Evolutionary conservation across 2,797 vertebrate species (phyloP).

Genomic region (Antrozous pallidus): DNA sequence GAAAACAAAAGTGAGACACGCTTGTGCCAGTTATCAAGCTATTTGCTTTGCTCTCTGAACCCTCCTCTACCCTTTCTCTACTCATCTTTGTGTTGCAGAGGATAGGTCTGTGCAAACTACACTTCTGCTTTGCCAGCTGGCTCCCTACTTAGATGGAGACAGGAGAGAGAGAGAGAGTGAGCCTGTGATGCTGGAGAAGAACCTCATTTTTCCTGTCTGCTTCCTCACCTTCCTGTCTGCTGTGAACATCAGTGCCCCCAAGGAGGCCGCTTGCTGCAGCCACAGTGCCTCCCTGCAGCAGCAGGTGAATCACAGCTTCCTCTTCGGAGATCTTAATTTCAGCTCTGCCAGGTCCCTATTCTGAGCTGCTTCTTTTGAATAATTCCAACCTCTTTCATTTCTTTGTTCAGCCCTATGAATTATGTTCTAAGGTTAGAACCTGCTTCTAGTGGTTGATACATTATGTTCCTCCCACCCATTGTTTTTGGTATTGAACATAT

Average conservation of each 20-base stretch:
- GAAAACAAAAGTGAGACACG: neutral
- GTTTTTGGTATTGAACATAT: neutral
- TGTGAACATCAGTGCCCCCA: neutral
- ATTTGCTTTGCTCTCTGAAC: neutral
- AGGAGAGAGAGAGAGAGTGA: neutral
- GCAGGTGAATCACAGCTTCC: neutral
- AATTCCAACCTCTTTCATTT: neutral
- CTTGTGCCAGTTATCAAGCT: neutral
- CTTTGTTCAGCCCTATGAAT: neutral
- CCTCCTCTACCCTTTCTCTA: neutral
- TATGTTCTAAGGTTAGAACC: neutral
- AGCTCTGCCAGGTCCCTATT: neutral
- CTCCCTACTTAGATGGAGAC: neutral
- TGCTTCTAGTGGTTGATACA: neutral
- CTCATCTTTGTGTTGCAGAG: neutral
- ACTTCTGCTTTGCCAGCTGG: neutral
- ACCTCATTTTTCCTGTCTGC: neutral
- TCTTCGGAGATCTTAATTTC: neutral
- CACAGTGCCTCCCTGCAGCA: neutral
- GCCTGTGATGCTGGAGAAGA: neutral
- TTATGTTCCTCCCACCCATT: neutral
- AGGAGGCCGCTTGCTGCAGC: neutral
- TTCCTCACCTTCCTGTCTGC: neutral
- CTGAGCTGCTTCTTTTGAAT: neutral
- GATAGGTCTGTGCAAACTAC: neutral